These are phyloP conservation scores for Oncopeltus fasciatus DNA, from an alignment of 1,140 invertebrate genomes.

Conservation along the genomic window DNA sequence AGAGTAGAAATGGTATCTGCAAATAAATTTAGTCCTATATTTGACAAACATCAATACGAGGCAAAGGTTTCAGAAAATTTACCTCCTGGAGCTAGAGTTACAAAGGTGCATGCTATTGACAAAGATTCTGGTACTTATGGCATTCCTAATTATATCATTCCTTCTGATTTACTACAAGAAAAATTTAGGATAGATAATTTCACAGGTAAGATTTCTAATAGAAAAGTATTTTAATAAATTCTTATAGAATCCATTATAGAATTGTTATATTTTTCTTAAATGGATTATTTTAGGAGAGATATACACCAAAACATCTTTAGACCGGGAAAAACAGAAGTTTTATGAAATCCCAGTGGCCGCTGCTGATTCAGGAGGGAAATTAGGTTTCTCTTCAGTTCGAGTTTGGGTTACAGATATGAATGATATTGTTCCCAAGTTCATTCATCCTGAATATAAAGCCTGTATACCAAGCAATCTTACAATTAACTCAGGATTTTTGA, in stretches of 20 bases:
- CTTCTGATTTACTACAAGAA: conserved; percentile 58
- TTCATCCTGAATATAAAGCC: conserved; percentile 62
- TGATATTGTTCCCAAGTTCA: conserved; percentile 73
- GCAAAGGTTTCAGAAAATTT: conserved; percentile 67
- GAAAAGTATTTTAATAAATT: too few relatives aligned
- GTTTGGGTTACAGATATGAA: conserved; percentile 71
- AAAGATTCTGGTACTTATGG: conserved; percentile 71
- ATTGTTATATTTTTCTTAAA: too few relatives aligned
- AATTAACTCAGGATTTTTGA: conserved; percentile 47
- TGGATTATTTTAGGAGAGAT: conserved; percentile 50
- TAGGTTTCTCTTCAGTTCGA: conserved; percentile 61
- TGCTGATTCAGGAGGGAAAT: conserved; percentile 68
- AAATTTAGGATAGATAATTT: conserved; percentile 62
- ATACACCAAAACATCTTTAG: conserved; percentile 54
- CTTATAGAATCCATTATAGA: too few relatives aligned
- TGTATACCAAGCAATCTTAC: conserved; percentile 48
- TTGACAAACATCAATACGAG: conserved; percentile 58
- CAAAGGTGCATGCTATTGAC: conserved; percentile 61
- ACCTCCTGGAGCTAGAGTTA: conserved; percentile 53
- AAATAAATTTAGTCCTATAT: conserved; percentile 65
- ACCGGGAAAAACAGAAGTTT: conserved; percentile 56
- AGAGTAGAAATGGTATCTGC: conserved; percentile 65
- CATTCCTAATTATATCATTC: conserved; percentile 61
- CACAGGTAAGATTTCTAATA: conserved; percentile 38
- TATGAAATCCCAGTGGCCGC: conserved; percentile 72